Conservation (phyloP, 2,113 vertebrate species). For the Hippocampus abdominalis region DNA sequence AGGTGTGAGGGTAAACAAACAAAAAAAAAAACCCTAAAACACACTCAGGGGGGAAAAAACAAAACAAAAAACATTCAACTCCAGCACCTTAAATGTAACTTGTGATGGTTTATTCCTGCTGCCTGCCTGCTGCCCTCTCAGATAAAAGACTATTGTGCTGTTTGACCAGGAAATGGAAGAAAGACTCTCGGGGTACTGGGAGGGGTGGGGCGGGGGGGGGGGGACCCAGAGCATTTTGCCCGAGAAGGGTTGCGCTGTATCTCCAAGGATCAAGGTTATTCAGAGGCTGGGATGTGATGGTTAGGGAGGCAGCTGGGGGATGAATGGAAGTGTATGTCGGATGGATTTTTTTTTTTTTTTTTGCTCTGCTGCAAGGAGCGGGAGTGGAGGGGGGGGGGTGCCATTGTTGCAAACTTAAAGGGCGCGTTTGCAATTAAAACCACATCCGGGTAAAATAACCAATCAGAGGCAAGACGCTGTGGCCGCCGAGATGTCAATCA, state of each 20-base stretch:
- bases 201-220: slow-evolving; percentile 35
- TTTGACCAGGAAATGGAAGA: slow-evolving; percentile 62
- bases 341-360: neutral
- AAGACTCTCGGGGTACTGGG: slow-evolving; percentile 18
- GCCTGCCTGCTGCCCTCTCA: slow-evolving; percentile 50
- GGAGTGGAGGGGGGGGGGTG: too few species aligned
- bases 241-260: slow-evolving; percentile 47
- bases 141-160: slow-evolving; percentile 57
- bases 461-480: too few species aligned
- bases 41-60: slow-evolving; percentile 27
- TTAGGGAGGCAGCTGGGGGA: neutral
- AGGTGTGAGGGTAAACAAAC: slow-evolving; percentile 21
- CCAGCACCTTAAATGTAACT: slow-evolving; percentile 49
- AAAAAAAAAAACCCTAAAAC: slow-evolving; percentile 8
- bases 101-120: slow-evolving; percentile 43
- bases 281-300: slow-evolving; percentile 15
- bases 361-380: neutral
- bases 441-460: too few species aligned
- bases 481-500: too few species aligned
- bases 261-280: slow-evolving; percentile 59
- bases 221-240: slow-evolving; percentile 34
- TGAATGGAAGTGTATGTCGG: neutral
- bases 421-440: too few species aligned
- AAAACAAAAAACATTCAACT: slow-evolving; percentile 11
- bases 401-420: too few species aligned